These are phyloP conservation scores for Megalopta genalis DNA, from an alignment of 1,140 invertebrate species.

Conservation along the genomic window DNA sequence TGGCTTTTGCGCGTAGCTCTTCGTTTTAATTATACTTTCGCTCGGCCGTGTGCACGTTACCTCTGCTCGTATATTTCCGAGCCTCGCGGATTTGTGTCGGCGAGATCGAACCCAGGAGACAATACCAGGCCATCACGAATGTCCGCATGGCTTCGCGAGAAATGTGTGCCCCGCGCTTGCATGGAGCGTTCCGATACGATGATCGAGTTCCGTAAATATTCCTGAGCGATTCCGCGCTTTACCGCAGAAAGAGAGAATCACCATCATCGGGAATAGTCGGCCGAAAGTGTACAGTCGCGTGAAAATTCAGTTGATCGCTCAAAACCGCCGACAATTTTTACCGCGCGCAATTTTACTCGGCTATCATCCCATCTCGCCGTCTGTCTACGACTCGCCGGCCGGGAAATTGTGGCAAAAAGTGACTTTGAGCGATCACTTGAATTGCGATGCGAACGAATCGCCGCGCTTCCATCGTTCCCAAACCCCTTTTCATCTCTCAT, in stretches of 20 bases:
- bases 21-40: neutral
- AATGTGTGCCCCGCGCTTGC: neutral
- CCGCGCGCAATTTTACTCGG: neutral
- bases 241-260: too few relatives aligned
- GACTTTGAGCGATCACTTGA: neutral
- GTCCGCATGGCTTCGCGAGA: neutral
- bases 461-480: neutral
- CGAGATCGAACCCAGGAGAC: neutral
- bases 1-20: constrained; percentile 6
- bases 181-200: neutral
- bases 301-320: neutral
- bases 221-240: neutral
- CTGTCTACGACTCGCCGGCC: too few relatives aligned
- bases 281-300: too few relatives aligned
- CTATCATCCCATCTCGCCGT: neutral
- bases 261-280: too few relatives aligned
- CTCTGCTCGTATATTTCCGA: neutral
- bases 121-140: neutral
- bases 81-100: neutral
- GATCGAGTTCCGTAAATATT: too few relatives aligned
- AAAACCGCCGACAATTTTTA: neutral
- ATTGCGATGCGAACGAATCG: neutral
- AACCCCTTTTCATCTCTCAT: neutral
- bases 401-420: too few relatives aligned
- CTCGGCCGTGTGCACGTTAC: neutral